A percentile compares a stretch with the other conserved stretches of the same genome.
phyloP scores from a whole-genome alignment of 2,113 vertebrate species.

The Mastomys coucha region DNA sequence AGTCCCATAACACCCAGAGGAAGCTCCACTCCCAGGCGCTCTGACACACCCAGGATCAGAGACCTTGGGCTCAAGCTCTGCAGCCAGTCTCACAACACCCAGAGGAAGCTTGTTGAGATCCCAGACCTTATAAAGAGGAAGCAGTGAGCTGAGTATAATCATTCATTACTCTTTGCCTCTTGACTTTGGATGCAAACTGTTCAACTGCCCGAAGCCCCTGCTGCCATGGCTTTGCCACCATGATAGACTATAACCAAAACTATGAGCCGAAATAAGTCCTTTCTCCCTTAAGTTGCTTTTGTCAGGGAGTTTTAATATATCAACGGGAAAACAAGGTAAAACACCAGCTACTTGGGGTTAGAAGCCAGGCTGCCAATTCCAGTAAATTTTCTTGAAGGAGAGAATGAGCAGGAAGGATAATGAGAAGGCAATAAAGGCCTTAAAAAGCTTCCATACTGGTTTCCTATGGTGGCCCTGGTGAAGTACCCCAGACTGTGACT shows the following conservation, averaged over 20 bases:
- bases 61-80: too few species aligned
- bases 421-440: not conserved
- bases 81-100: too few species aligned
- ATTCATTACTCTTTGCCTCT: not conserved
- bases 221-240: not conserved
- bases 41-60: too few species aligned
- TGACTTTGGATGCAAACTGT: not conserved
- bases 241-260: not conserved
- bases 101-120: not conserved
- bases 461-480: not conserved
- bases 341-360: not conserved
- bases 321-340: not conserved
- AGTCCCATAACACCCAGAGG: too few species aligned
- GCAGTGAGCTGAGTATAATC: not conserved
- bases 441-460: rapidly evolving
- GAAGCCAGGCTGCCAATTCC: too few species aligned
- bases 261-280: too few species aligned
- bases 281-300: not conserved
- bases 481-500: not conserved
- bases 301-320: not conserved
- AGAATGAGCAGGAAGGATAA: slow-evolving; percentile 1
- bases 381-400: not conserved
- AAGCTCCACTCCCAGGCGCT: too few species aligned
- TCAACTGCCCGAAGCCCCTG: not conserved
- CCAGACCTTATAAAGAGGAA: not conserved